Evolutionary conservation across 2,888 invertebrate species (phyloP).

Genomic region (Venusia cambrica): DNA sequence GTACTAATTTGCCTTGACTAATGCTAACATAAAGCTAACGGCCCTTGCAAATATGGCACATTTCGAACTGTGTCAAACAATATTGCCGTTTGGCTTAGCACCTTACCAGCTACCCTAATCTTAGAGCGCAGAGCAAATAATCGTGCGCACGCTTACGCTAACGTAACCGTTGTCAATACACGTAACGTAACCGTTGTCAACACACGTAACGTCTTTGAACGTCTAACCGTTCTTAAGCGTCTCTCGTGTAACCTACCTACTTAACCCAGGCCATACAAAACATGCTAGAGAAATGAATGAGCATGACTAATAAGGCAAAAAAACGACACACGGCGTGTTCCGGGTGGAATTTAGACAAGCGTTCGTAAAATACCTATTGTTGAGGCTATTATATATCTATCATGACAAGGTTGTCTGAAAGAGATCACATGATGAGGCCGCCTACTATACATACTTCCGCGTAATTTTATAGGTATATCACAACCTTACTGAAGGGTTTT

Average conservation of each 20-base stretch:
- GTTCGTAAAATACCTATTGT: background rate
- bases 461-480: too few relatives aligned
- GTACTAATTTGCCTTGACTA: constrained; percentile 8
- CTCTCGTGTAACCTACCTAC: constrained; percentile 39
- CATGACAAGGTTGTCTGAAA: background rate
- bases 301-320: constrained; percentile 23
- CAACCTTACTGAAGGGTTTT: too few relatives aligned
- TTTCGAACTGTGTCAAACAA: constrained; percentile 10
- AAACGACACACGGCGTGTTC: constrained; percentile 13
- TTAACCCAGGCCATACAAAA: constrained; percentile 20
- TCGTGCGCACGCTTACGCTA: constrained; percentile 8
- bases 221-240: too few relatives aligned
- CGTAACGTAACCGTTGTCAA: constrained; percentile 34
- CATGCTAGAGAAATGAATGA: constrained; percentile 20
- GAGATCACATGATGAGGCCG: background rate
- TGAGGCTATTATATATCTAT: too few relatives aligned
- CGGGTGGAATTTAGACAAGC: constrained; percentile 3
- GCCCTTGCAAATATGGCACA: constrained; percentile 8
- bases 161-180: constrained; percentile 36
- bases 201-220: constrained; percentile 43
- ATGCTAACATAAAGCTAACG: constrained; percentile 14
- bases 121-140: constrained; percentile 14
- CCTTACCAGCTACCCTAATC: constrained; percentile 12
- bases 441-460: too few relatives aligned
- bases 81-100: constrained; percentile 19